phyloP scores from a whole-genome alignment of 2,888 invertebrate genomes.

The Oscheius myriophilus region DNA sequence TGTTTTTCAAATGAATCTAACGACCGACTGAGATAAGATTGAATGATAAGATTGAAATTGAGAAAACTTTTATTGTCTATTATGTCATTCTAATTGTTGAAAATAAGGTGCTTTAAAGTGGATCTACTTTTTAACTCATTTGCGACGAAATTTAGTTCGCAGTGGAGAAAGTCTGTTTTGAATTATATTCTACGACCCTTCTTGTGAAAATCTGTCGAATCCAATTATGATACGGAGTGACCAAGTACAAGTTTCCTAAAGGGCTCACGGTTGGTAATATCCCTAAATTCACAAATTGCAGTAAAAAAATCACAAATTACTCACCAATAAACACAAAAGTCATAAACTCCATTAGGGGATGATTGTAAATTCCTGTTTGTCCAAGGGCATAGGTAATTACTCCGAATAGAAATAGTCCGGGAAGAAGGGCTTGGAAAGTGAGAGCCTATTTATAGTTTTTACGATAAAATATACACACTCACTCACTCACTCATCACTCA shows the following conservation, averaged over 20 bases:
- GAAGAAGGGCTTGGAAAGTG: constrained; percentile 28
- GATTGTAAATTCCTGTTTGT: constrained; percentile 32
- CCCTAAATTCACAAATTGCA: neutral
- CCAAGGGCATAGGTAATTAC: constrained; percentile 39
- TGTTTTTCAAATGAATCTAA: too few relatives aligned
- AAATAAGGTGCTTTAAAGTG: too few relatives aligned
- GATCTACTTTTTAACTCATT: too few relatives aligned
- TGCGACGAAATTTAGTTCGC: too few relatives aligned
- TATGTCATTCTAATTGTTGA: too few relatives aligned
- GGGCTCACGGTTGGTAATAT: neutral
- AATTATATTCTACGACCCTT: neutral
- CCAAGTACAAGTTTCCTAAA: neutral
- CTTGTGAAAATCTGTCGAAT: neutral
- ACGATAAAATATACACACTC: too few relatives aligned
- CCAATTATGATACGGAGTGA: neutral
- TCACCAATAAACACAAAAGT: constrained; percentile 1
- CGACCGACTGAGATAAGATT: too few relatives aligned
- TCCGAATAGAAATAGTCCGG: constrained; percentile 34
- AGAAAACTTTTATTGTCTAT: too few relatives aligned
- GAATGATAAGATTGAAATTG: too few relatives aligned
- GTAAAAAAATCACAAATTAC: neutral
- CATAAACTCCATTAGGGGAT: constrained; percentile 11
- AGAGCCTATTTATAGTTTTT: too few relatives aligned
- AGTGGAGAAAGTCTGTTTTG: too few relatives aligned
- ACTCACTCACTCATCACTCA: too few relatives aligned